phyloP scores from a whole-genome alignment of 2,797 vertebrate genomes.

The Phalloptychus januarius region DNA sequence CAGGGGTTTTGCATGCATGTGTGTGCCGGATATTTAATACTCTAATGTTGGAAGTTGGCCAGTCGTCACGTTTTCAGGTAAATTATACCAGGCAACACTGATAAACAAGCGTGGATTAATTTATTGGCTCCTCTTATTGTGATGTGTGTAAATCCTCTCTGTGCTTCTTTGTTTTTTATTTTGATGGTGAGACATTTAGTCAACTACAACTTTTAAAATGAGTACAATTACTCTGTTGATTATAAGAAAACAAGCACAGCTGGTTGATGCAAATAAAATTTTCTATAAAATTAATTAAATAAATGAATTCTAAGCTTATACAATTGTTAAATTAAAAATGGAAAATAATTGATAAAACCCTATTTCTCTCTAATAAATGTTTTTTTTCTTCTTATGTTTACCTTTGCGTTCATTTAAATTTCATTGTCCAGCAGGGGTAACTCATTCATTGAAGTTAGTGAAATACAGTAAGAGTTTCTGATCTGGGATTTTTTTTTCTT shows the following conservation, averaged over 20 bases:
- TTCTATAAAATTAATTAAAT: no score
- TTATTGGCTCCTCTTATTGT: not conserved
- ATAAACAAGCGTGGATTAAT: not conserved
- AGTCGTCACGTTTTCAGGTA: constrained; percentile 8
- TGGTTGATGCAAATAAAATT: no score
- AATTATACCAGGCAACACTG: constrained; percentile 12
- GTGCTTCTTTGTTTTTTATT: not conserved
- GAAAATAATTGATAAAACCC: no score
- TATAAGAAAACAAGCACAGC: not conserved
- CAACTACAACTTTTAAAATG: not conserved
- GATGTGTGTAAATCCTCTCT: not conserved
- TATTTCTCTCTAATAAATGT: no score
- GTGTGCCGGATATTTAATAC: constrained; percentile 6
- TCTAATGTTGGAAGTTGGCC: not conserved
- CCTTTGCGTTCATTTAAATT: not conserved
- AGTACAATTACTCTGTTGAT: not conserved
- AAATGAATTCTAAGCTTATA: no score
- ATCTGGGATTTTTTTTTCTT: not conserved
- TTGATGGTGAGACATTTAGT: not conserved
- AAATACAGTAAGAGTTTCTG: not conserved
- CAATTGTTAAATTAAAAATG: no score
- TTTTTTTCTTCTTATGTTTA: not conserved
- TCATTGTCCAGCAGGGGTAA: not conserved
- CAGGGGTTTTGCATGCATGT: constrained; percentile 18
- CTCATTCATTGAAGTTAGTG: not conserved